Conservation (phyloP, 1,140 invertebrate genomes). For the Marisa cornuarietis region DNA sequence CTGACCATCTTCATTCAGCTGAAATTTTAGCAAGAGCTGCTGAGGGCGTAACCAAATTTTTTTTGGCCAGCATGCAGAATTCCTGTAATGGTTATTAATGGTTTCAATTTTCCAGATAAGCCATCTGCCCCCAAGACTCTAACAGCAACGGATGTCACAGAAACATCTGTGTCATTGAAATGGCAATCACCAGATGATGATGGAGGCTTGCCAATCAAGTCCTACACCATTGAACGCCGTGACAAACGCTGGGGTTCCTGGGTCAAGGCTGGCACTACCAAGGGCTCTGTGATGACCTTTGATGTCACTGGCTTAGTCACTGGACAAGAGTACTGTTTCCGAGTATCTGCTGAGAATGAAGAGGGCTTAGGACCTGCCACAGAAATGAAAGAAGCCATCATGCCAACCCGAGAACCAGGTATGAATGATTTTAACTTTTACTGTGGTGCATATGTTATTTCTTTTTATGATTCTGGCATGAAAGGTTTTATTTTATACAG, state of each 20-base stretch:
- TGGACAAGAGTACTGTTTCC: conserved; percentile 94
- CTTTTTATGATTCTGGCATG: no score
- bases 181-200: conserved; percentile 98
- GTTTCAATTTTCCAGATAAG: conserved; percentile 36
- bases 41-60: no score
- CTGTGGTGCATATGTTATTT: no score
- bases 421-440: conserved; percentile 17
- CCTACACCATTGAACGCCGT: conserved; percentile 89
- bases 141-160: conserved; percentile 48
- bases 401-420: conserved; percentile 58
- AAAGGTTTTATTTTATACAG: no score
- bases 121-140: conserved; percentile 53
- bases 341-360: conserved; percentile 92
- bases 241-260: conserved; percentile 76
- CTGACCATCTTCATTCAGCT: background rate
- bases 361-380: conserved; percentile 74
- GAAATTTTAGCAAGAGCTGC: background rate
- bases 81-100: background rate
- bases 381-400: conserved; percentile 53
- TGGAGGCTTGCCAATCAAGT: conserved; percentile 92
- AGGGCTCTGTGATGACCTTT: conserved; percentile 39
- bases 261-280: conserved; percentile 48
- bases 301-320: conserved; percentile 75
- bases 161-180: conserved; percentile 46
- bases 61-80: no score